phyloP scores from a whole-genome alignment of 1,140 invertebrate genomes.

The Bemisia tabaci region DNA sequence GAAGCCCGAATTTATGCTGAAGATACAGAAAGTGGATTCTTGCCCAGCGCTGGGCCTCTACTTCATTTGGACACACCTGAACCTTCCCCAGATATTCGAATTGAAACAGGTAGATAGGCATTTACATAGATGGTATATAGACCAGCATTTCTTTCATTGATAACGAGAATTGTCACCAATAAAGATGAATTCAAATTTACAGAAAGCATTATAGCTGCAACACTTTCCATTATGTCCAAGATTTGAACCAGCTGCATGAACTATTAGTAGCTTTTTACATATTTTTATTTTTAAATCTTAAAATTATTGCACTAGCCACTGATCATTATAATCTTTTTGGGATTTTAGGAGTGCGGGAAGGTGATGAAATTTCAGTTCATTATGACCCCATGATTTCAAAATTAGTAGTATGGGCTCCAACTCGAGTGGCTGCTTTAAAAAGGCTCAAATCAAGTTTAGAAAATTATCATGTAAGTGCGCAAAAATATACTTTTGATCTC shows the following conservation, averaged over 20 bases:
- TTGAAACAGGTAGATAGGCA: conserved; percentile 56
- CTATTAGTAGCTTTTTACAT: too few species aligned
- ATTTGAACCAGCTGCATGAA: too few species aligned
- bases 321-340: too few species aligned
- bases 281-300: too few species aligned
- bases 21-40: conserved; percentile 66
- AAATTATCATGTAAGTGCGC: conserved; percentile 75
- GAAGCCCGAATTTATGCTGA: conserved; percentile 96
- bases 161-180: too few species aligned
- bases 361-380: conserved; percentile 85
- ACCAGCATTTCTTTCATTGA: too few species aligned
- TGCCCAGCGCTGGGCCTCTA: conserved; percentile 73
- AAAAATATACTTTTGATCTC: too few species aligned
- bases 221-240: too few species aligned
- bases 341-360: conserved; percentile 49
- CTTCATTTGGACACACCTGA: conserved; percentile 51
- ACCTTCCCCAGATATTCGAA: conserved; percentile 43
- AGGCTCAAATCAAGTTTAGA: conserved; percentile 59
- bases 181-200: too few species aligned
- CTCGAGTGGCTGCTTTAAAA: conserved; percentile 66
- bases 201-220: too few species aligned
- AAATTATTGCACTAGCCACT: too few species aligned
- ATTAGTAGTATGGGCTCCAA: conserved; percentile 83
- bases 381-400: conserved; percentile 99
- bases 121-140: conserved; percentile 9